Conservation (phyloP, 1,140 invertebrate genomes). For the Neodiprion virginianus region DNA sequence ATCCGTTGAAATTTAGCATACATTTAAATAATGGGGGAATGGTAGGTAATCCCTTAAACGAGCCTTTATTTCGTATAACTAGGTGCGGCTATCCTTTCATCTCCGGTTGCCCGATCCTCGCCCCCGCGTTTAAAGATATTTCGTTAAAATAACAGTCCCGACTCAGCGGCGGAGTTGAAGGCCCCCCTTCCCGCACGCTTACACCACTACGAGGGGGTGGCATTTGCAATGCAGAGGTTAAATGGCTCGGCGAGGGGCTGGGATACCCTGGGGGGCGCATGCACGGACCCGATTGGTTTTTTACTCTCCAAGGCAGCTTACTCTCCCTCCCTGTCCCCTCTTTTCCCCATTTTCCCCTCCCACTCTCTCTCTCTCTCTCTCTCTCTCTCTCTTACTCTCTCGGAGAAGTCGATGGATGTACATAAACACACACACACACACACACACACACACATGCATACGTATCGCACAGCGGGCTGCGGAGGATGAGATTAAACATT, state of each 20-base stretch:
- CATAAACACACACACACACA: conserved; percentile 23
- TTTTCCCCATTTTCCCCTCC: conserved; percentile 21
- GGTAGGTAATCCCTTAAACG: conserved; percentile 63
- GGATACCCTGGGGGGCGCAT: conserved; percentile 18
- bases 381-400: conserved; percentile 21
- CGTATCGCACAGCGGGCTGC: conserved; percentile 14
- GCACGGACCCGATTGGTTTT: conserved; percentile 62
- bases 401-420: conserved; percentile 13
- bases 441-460: neutral
- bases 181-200: conserved; percentile 35
- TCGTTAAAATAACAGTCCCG: conserved; percentile 62
- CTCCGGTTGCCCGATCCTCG: conserved; percentile 41
- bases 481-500: conserved; percentile 60
- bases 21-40: conserved; percentile 61
- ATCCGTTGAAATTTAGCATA: conserved; percentile 61
- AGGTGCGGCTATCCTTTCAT: conserved; percentile 60
- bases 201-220: conserved; percentile 56
- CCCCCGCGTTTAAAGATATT: conserved; percentile 61
- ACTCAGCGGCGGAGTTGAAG: conserved; percentile 23
- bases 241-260: conserved; percentile 51
- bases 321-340: conserved; percentile 33
- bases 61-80: conserved; percentile 58
- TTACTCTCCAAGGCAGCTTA: conserved; percentile 41
- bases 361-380: neutral
- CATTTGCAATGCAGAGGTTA: conserved; percentile 65